Base-by-base conservation (phyloP, 2,113 vertebrate species). In the Columba janthina region DNA sequence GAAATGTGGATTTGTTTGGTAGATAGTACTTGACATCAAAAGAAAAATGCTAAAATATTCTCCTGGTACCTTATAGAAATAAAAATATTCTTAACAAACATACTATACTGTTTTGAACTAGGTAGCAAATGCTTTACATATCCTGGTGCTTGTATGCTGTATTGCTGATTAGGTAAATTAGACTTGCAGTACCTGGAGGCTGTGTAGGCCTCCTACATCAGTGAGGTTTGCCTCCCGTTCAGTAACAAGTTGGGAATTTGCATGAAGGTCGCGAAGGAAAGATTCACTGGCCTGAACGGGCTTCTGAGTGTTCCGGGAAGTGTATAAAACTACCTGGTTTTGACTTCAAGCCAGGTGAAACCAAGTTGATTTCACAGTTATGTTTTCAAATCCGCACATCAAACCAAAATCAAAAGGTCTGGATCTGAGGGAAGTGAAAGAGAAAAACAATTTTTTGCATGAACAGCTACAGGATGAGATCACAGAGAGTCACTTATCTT, bases 391-490 rank as follows among this genome's bases (percentile, higher is more conserved):
- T 85, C 50, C 4, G 0, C 91, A 79, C 84, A 94, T 94, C 89
- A 94, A 95, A 94, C 93, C 80, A 54, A 88, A 96, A 94, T 92
- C 93, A 95, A 97, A 97, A 91, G 87, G 84, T 89, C 91, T 91
- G 94, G 54, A 93, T 97, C 65, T 87, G 95, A 94, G 87, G 85
- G 95, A 96, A 94, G 74, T 88, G 89, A 93, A 95, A 95, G 89
- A 95, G 94, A 96, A 96, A 97, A 97, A 95, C 94, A 97, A 95
- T 96, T 95, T 96, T 96, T 94, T 96, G 94, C 94, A 90, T 96
- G 96, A 95, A 65, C 91, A 91, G 9, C 77, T 79, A 13, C 36
- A 42, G 58, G 77, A 94, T 93, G 93, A 91, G 93, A 94, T 96
- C 91, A 87, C 71, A 60, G 51, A 42, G 74, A 97, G 87, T 95